phyloP scores from a whole-genome alignment of 2,113 vertebrate species.

The Carassius auratus region DNA sequence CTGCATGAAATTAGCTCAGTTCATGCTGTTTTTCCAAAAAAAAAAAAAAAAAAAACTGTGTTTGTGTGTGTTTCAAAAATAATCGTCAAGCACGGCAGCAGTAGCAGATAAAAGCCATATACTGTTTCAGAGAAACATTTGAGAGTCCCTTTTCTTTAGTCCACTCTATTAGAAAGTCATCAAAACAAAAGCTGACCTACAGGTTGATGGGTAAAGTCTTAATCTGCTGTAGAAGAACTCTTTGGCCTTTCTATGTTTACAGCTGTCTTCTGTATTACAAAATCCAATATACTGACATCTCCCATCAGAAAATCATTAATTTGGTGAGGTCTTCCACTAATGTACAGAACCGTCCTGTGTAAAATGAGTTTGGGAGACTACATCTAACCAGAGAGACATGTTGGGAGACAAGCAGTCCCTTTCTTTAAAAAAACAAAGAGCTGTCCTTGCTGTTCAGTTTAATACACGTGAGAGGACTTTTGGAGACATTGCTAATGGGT shows the following conservation, averaged over 20 bases:
- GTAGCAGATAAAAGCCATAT: neutral
- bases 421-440: conserved; percentile 11
- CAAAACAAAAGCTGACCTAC: conserved; percentile 26
- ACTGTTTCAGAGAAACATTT: conserved; percentile 2
- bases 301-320: conserved; percentile 69
- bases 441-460: neutral
- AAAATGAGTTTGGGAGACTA: conserved; percentile 68
- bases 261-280: conserved; percentile 47
- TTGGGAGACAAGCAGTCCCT: conserved; percentile 40
- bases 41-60: too few species aligned
- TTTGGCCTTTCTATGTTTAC: neutral
- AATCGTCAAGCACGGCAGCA: neutral
- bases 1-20: too few species aligned
- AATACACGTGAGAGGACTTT: neutral
- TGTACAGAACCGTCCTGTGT: conserved; percentile 64
- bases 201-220: conserved; percentile 7
- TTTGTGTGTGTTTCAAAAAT: too few species aligned
- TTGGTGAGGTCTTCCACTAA: conserved; percentile 61
- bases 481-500: neutral
- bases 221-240: neutral
- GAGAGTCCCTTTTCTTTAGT: neutral
- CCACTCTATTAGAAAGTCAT: neutral
- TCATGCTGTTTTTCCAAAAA: too few species aligned
- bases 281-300: conserved; percentile 68
- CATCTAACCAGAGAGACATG: conserved; percentile 55